Percentiles rank a stretch among this genome's conserved stretches.
phyloP scores from a whole-genome alignment of 1,140 invertebrate genomes.

The Leptopilina boulardi region DNA sequence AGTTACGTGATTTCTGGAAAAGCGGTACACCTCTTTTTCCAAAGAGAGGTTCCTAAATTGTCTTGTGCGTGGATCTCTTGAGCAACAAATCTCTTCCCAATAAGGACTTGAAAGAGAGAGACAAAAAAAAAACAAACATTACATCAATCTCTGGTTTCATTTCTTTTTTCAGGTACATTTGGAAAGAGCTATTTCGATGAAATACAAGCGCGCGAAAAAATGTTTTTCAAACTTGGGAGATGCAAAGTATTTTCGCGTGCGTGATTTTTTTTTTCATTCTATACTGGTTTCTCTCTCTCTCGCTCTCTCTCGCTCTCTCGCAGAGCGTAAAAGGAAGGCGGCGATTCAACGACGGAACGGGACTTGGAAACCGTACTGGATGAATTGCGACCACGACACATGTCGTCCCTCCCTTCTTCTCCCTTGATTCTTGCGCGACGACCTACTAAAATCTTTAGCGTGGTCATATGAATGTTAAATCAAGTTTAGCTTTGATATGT shows the following conservation, averaged over 20 bases:
- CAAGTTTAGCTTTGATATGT: not conserved
- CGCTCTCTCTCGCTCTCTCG: constrained; percentile 23
- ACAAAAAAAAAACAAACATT: not conserved
- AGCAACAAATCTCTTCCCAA: not conserved
- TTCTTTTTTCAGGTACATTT: constrained; percentile 10
- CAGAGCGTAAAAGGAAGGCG: constrained; percentile 43
- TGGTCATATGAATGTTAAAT: constrained; percentile 38
- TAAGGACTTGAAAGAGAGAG: too few relatives aligned
- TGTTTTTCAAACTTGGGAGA: constrained; percentile 40
- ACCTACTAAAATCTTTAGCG: constrained; percentile 47
- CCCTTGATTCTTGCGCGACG: constrained; percentile 31
- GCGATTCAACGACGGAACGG: constrained; percentile 41
- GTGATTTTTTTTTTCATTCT: constrained; percentile 38
- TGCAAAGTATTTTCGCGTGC: constrained; percentile 26
- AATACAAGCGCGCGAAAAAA: constrained; percentile 34
- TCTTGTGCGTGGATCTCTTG: not conserved
- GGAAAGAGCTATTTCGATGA: constrained; percentile 20
- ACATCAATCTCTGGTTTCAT: not conserved
- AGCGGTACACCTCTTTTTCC: not conserved
- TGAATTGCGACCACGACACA: constrained; percentile 26
- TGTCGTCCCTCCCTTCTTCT: constrained; percentile 23
- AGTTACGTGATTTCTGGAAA: constrained; percentile 23
- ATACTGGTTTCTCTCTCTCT: constrained; percentile 38
- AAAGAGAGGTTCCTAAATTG: constrained; percentile 4
- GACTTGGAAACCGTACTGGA: constrained; percentile 46